Base-by-base conservation (phyloP, 2,888 invertebrate species). In the Abrostola tripartita region DNA sequence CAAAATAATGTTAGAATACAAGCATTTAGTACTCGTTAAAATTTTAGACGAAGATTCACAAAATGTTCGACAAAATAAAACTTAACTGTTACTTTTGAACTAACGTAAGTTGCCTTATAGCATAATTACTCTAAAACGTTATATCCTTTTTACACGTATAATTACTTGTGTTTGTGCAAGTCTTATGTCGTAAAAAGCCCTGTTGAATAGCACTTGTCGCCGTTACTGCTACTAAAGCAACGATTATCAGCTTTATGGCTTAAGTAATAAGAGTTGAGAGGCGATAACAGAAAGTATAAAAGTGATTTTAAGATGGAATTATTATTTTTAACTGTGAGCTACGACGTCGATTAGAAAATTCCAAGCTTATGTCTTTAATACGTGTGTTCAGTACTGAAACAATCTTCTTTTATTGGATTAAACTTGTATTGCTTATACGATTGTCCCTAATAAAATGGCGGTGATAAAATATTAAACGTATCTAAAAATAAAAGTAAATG, bases 171-270 rank as follows among this genome's bases (percentile, higher is more conserved):
- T 87, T 88, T 87, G 81, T 85, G 80, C 78, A 78, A 84, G 75
- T 84, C 68, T 82, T 57, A 69, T 74, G 83, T 79, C 80, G 83
- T 89, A 87, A 90, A 90, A 82, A 79, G 82, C 80, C 79, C 79
- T 78, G 75, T 83, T 79, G 84, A 88, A 88, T 87, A 81, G 86
- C 84, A 81, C 85, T 87, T 84, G 77, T 78, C 80, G 77, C 81
- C 80, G 82, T 88, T 87, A 86, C 82, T 84, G 83, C 79, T 83
- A 86, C 84, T 88, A 85, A 88, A 87, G 79, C 78, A 80, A 79
- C 85, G 84, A 88, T 86, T 88, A 89, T 87, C 85, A 82, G 71
- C 74, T 78, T 79, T 74, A 81, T 70, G 82, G 81, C 58, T 6
- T 70, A 82, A 85, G 82, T 75, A 60, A 82, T 59, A 74, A 73